A percentile compares a stretch with the other conserved stretches of the same genome.
phyloP scores from a whole-genome alignment of 2,797 vertebrate species.

The Gymnothorax javanicus region DNA sequence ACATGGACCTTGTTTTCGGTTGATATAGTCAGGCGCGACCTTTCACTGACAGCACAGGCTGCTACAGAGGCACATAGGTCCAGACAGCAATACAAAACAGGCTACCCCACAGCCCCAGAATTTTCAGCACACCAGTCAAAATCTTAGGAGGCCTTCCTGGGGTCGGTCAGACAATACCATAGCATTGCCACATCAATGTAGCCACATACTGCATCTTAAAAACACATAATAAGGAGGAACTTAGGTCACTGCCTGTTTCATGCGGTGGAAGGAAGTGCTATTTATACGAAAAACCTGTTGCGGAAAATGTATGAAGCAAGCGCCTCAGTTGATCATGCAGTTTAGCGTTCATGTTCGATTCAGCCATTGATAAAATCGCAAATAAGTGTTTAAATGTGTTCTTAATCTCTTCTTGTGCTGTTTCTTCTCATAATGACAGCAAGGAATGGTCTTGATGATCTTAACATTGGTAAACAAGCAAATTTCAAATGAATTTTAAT shows the following conservation, averaged over 20 bases:
- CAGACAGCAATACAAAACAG: neutral
- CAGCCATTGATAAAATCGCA: neutral
- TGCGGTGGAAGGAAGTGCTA: slow-evolving; percentile 26
- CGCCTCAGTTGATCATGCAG: neutral
- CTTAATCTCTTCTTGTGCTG: neutral
- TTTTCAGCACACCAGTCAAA: neutral
- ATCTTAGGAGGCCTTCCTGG: neutral
- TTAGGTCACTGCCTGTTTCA: neutral
- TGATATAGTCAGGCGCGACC: neutral
- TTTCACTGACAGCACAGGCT: neutral
- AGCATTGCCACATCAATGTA: neutral
- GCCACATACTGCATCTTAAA: neutral
- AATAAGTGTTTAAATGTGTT: neutral
- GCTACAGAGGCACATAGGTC: neutral
- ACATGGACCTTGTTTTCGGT: neutral
- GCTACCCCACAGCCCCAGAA: neutral
- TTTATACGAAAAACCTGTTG: slow-evolving; percentile 19
- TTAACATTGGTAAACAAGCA: neutral
- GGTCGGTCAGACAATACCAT: neutral
- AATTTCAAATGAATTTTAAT: neutral
- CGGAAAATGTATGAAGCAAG: slow-evolving; percentile 1
- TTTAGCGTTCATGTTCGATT: neutral
- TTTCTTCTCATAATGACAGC: slow-evolving; percentile 1
- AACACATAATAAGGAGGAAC: neutral
- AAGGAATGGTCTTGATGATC: neutral